Percentiles rank a stretch among this genome's conserved stretches.
phyloP scores from a whole-genome alignment of 2,888 invertebrate species.

The Andricus quercusramuli region DNA sequence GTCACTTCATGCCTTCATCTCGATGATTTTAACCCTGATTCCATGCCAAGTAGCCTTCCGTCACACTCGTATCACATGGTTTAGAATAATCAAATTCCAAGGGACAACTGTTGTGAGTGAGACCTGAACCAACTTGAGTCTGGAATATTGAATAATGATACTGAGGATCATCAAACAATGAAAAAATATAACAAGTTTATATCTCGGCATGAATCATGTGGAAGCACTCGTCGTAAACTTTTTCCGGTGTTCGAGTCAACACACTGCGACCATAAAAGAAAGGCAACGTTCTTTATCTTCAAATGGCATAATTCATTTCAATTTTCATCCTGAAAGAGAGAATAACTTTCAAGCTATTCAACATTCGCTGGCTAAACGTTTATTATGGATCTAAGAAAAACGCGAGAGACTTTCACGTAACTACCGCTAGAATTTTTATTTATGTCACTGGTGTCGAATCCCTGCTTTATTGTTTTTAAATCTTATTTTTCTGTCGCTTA shows the following conservation, averaged over 20 bases:
- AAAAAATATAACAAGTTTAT: conserved; percentile 14
- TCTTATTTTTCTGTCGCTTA: neutral
- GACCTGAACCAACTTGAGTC: neutral
- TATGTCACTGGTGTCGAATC: neutral
- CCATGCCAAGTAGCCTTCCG: neutral
- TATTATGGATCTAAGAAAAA: neutral
- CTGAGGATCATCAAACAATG: conserved; percentile 4
- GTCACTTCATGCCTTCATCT: conserved; percentile 53
- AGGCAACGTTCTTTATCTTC: conserved; percentile 9
- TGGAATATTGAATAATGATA: conserved; percentile 32
- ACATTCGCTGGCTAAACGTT: conserved; percentile 3
- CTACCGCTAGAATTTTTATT: neutral
- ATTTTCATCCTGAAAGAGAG: neutral
- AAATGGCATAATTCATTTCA: conserved; percentile 14
- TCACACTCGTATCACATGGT: neutral
- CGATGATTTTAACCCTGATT: conserved; percentile 25
- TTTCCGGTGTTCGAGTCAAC: conserved; percentile 24
- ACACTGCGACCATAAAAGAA: conserved; percentile 31
- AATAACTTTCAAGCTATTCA: neutral
- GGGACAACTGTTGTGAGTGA: neutral
- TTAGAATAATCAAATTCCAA: neutral
- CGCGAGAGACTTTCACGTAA: neutral
- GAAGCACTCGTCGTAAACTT: conserved; percentile 28
- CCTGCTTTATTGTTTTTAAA: neutral
- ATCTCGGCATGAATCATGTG: neutral